Evolutionary conservation across 2,888 invertebrate species (phyloP), one percentile per base, ranked within the genome.

Genomic region (Orchestes rusci): DNA sequence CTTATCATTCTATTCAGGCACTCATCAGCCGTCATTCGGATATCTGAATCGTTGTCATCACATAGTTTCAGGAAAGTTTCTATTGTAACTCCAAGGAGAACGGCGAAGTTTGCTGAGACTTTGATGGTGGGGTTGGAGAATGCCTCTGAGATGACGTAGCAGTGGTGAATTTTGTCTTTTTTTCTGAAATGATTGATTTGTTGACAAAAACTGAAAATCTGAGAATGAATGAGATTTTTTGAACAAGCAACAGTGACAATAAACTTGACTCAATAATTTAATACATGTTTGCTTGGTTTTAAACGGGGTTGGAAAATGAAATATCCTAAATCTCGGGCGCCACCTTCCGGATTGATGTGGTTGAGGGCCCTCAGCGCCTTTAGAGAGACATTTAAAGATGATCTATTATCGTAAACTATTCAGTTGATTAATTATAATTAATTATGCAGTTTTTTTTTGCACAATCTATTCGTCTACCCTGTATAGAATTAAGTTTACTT

Each of bases 11-110:
- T 75, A 63, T 88, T 87, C 1, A 90, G 69, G 59, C 84, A 84
- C 69, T 89, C 89, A 63, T 88, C 86, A 31, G 86, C 86, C 38
- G 81, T 79, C 73, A 86, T 82, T 45, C 88, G 72, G 18, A 87
- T 77, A 64, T 87, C 84, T 2, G 84, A 77, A 62, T 89, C 86
- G 2, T 74, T 65, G 65, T 89, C 88, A 68, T 88, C 83, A 62
- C 85, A 82, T 41, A 83, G 71, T 30, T 75, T 70, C 37, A 89
- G 68, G 49, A 88, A 71, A 20, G 79, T 76, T 68, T 84, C 83
- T 45, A 86, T 77, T 2, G 84, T 78, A 56, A 77, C 75, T 51
- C 81, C 80, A 33, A 87, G 71, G 53, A 82, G 74, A 54, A 78
- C 75, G 4, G 73, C 69, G 61, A 79, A 80, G 60, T 80, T 79